These are phyloP conservation scores for Brachyptera putata DNA, from an alignment of 2,888 invertebrate genomes.

Conservation along the genomic window DNA sequence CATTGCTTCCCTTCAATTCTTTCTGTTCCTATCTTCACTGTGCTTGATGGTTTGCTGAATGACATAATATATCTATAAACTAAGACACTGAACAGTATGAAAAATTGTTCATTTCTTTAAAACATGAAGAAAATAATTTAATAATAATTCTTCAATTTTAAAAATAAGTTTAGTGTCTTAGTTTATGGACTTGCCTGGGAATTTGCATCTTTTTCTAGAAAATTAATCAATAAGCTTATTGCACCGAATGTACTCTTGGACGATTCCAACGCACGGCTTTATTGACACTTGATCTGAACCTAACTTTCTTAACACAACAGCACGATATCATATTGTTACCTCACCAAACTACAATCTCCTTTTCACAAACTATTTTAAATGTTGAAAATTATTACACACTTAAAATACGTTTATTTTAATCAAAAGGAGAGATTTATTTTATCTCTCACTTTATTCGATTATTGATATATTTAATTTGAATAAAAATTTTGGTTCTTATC, in stretches of 20 bases:
- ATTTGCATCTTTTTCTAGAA: conserved; percentile 1
- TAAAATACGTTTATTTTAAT: too few species aligned
- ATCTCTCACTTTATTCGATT: too few species aligned
- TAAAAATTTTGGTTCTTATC: too few species aligned
- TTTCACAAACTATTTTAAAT: too few species aligned
- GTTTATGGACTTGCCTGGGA: conserved; percentile 1
- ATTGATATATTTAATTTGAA: too few species aligned
- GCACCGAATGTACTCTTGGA: not conserved
- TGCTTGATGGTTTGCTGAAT: conserved; percentile 15
- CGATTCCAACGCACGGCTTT: conserved; percentile 15
- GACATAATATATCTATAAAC: not conserved
- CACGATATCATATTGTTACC: not conserved
- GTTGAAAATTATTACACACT: too few species aligned
- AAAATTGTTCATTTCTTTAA: not conserved
- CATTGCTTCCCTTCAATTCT: conserved; percentile 6
- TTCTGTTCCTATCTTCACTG: not conserved
- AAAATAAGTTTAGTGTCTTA: not conserved
- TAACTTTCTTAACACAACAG: too few species aligned
- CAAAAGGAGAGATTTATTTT: too few species aligned
- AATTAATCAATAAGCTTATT: not conserved
- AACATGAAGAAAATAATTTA: too few species aligned
- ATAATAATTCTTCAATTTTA: too few species aligned
- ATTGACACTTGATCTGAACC: too few species aligned
- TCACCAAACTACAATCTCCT: too few species aligned
- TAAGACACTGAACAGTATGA: not conserved